Conservation (phyloP, 2,797 vertebrate species). For the Artibeus jamaicensis region DNA sequence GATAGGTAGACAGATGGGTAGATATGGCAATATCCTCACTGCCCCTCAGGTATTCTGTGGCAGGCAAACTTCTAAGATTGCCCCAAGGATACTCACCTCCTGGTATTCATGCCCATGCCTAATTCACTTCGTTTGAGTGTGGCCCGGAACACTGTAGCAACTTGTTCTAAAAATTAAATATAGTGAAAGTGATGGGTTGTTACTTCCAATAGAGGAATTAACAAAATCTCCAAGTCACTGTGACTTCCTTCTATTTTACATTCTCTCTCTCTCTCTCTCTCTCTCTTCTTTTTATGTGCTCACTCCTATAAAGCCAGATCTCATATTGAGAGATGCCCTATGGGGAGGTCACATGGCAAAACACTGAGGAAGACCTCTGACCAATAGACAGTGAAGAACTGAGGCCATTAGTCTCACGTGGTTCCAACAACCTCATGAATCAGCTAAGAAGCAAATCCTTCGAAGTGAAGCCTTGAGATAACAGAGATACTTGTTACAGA, state of each 20-base stretch:
- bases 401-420: background rate
- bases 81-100: background rate
- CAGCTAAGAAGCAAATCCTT: background rate
- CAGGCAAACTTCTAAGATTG: background rate
- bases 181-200: background rate
- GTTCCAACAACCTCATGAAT: background rate
- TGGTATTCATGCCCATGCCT: background rate
- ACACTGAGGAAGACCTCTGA: background rate
- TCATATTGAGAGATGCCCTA: background rate
- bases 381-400: background rate
- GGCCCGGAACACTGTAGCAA: background rate
- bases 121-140: background rate
- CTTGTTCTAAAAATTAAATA: background rate
- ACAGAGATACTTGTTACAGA: background rate
- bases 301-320: background rate
- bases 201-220: background rate
- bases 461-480: background rate
- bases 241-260: background rate
- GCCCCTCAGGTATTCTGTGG: background rate
- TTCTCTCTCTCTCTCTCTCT: background rate
- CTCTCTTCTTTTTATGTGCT: background rate
- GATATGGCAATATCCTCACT: background rate
- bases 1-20: background rate
- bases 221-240: background rate
- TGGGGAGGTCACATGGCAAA: background rate